phyloP scores from a whole-genome alignment of 2,113 vertebrate genomes.

The Larimichthys polyactis region DNA sequence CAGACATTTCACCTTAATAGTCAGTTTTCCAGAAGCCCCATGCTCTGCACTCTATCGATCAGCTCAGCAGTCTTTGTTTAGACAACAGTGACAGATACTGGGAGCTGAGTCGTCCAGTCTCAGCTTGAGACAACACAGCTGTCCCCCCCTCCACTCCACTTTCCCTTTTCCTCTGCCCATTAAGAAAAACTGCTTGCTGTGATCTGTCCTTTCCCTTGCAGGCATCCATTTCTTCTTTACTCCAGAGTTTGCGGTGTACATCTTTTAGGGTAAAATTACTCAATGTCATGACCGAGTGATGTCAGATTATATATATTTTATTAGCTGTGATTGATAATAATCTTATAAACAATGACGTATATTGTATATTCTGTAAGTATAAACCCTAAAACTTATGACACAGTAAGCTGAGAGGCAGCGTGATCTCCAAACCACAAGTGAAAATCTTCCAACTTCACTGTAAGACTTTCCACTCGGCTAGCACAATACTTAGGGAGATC shows the following conservation, averaged over 20 bases:
- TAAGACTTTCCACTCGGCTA: slow-evolving; percentile 61
- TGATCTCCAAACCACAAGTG: slow-evolving; percentile 27
- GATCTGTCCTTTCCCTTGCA: slow-evolving; percentile 61
- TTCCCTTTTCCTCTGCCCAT: slow-evolving; percentile 52
- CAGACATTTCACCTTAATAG: slow-evolving; percentile 31
- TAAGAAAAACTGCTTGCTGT: slow-evolving; percentile 71
- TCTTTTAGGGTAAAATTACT: background rate
- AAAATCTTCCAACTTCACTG: slow-evolving; percentile 50
- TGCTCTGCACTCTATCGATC: slow-evolving; percentile 61
- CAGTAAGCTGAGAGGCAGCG: slow-evolving; percentile 33
- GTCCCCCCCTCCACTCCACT: background rate
- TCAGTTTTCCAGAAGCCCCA: slow-evolving; percentile 31
- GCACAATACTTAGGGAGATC: slow-evolving; percentile 56
- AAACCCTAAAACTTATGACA: slow-evolving; percentile 26
- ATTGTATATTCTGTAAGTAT: slow-evolving; percentile 1
- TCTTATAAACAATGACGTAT: background rate
- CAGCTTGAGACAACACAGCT: slow-evolving; percentile 67
- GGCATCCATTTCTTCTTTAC: slow-evolving; percentile 10
- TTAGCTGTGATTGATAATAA: background rate
- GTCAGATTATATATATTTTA: background rate
- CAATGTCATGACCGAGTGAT: background rate
- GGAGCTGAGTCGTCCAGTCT: slow-evolving; percentile 58
- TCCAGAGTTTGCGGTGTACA: background rate
- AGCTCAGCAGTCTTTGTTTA: slow-evolving; percentile 70
- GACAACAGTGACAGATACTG: slow-evolving; percentile 69